Evolutionary conservation across 1,140 invertebrate species (phyloP), one percentile per base, ranked within the genome.

Genomic region (Papilio aristodemus): DNA sequence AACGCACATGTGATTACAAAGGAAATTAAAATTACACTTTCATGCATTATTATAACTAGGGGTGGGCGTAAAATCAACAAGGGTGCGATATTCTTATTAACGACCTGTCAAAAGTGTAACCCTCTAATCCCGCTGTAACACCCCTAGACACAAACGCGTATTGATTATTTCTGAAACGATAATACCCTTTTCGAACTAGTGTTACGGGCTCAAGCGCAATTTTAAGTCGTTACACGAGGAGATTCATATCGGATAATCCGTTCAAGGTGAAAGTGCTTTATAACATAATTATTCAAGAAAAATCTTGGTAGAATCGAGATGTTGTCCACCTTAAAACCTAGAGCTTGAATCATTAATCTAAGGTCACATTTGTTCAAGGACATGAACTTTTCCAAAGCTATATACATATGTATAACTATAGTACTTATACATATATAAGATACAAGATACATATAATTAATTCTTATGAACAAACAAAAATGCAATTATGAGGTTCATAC

Each of bases 61-160:
- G 85, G 82, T 78, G 74, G 82, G 82, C 82, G 86, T 85, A 81
- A 82, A 87, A 85, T 82, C 83, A 89, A 89, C 85, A 87, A 86
- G 85, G 85, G 86, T 76, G 84, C 76, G 81, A 76, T 63, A 68
- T 84, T 80, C 79, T 85, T 86, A 90, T 88, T 89, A 88, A 89
- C 83, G 81, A 71, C 73, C 81, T 80, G 86, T 88, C 85, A 85
- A 83, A 89, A 76, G 74, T 78, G 70, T 79, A 76, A 69, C 80
- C 77, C 86, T 74, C 77, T 80, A 83, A 86, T 86, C 80, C 83
- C 54, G 64, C 79, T 78, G 74, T 83, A 78, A 83, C 82, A 76
- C 76, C 71, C 76, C 70, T 71, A 62, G 67, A 72, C 79, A 68
- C 83, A 76, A 72, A 73, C 64, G 69, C 68, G 70, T 72, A 76